Percentiles rank a stretch among this genome's conserved stretches.
Evolutionary conservation across 2,113 vertebrate genomes (phyloP).

Genomic region (Acanthisitta chloris): DNA sequence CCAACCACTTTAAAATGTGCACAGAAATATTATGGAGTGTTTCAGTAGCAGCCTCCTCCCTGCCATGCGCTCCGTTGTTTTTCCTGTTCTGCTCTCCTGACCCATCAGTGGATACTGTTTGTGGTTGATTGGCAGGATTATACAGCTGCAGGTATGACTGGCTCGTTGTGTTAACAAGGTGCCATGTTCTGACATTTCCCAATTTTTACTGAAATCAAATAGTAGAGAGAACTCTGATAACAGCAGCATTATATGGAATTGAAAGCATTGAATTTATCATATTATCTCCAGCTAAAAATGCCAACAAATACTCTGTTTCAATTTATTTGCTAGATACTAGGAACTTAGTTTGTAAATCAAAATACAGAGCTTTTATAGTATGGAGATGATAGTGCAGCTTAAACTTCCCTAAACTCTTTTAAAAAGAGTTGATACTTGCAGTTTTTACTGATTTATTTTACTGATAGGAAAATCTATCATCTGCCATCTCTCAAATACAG

Average conservation of each 20-base stretch:
- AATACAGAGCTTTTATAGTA: not conserved
- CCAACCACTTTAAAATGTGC: not conserved
- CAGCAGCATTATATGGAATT: not conserved
- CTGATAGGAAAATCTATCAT: not conserved
- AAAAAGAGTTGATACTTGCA: not conserved
- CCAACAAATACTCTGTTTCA: not conserved
- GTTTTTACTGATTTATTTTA: not conserved
- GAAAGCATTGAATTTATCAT: not conserved
- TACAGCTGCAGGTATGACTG: not conserved
- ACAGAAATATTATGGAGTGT: not conserved
- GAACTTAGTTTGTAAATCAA: not conserved
- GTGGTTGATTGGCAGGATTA: not conserved
- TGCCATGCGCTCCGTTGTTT: not conserved
- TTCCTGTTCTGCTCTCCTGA: not conserved
- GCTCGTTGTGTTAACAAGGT: not conserved
- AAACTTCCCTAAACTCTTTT: not conserved
- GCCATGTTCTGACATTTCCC: not conserved
- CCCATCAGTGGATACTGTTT: not conserved
- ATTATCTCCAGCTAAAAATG: not conserved
- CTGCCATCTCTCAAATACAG: not conserved
- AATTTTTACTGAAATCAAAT: not conserved
- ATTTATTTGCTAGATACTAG: not conserved
- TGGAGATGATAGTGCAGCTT: not conserved
- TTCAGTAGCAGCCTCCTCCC: not conserved
- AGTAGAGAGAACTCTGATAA: not conserved